Evolutionary conservation across 2,113 vertebrate species (phyloP).

Genomic region (Cryptomyrus ogoouensis): DNA sequence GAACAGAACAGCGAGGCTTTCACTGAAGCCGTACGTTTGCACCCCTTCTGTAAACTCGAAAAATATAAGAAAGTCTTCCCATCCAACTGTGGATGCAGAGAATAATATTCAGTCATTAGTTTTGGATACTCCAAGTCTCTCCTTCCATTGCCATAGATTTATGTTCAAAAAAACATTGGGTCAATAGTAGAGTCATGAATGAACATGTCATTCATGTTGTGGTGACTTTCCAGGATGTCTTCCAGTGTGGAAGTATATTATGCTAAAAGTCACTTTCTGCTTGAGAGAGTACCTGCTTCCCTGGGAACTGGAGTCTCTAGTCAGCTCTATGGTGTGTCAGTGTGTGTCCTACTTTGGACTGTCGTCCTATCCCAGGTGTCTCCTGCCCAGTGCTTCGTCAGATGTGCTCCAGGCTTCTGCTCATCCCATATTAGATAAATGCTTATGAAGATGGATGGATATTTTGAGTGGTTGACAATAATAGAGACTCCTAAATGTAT

Average conservation of each 20-base stretch:
- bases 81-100: neutral
- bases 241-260: neutral
- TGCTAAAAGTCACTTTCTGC: neutral
- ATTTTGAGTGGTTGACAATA: neutral
- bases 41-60: neutral
- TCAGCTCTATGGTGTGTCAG: neutral
- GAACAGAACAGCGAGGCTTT: constrained; percentile 94
- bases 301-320: neutral
- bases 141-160: neutral
- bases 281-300: neutral
- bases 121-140: neutral
- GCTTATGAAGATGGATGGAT: neutral
- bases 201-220: neutral
- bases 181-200: neutral
- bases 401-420: neutral
- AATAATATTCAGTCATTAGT: neutral
- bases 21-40: constrained; percentile 84
- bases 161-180: neutral
- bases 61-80: neutral
- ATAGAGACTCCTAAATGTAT: neutral
- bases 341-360: neutral
- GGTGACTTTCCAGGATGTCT: neutral
- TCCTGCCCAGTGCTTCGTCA: neutral
- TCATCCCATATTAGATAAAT: neutral
- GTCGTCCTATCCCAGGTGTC: neutral